Evolutionary conservation across 1,140 invertebrate genomes (phyloP).

Genomic region (Atta colombica): DNA sequence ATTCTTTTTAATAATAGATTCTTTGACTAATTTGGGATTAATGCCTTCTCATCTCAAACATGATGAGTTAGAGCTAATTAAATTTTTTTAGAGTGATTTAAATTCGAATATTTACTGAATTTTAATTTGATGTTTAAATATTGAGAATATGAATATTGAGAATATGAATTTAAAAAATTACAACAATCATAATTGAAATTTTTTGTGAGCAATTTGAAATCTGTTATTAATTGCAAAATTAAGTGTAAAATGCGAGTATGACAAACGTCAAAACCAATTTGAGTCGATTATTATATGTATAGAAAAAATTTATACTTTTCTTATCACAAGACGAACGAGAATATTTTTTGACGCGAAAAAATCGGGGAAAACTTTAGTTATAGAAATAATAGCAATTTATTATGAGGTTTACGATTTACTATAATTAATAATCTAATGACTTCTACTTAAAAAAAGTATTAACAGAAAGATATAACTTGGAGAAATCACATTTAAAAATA

Average conservation of each 20-base stretch:
- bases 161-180: not conserved
- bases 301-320: not conserved
- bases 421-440: not conserved
- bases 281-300: not conserved
- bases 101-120: not conserved
- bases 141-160: too few species aligned
- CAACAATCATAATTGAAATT: not conserved
- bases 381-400: not conserved
- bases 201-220: not conserved
- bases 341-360: not conserved
- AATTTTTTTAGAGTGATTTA: not conserved
- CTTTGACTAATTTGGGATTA: not conserved
- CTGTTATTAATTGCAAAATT: conserved; percentile 17
- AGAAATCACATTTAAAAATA: not conserved
- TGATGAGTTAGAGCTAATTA: not conserved
- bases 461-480: not conserved
- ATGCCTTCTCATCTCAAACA: not conserved
- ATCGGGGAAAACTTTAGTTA: not conserved
- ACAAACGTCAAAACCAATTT: conserved; percentile 6
- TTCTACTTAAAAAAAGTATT: not conserved
- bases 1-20: not conserved
- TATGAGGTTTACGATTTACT: not conserved
- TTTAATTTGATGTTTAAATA: conserved; percentile 1
- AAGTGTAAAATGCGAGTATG: not conserved
- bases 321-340: not conserved